Base-by-base conservation (phyloP, 53 echinoderm and acorn worm genomes). In the Echinometra lucunter region DNA sequence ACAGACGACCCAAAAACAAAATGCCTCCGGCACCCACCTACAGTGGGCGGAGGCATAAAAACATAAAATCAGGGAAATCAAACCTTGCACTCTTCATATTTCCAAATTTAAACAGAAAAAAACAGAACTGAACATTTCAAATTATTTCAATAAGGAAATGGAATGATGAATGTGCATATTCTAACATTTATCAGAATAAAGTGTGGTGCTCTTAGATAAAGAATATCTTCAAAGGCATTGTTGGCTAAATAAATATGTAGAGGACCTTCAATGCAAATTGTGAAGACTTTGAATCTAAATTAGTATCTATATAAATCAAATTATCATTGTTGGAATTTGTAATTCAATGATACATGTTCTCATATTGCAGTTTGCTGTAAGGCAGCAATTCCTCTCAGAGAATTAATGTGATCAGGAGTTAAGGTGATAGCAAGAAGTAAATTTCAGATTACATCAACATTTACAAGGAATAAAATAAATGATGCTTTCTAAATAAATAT, bases 91-190 rank as follows among this genome's bases (percentile, higher is more conserved):
- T 40, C 38, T 11, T 42, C 27, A 19, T 32, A 34, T 11, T 69
- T 15, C 11, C 34, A 69, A 69, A 69, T 2, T 16, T 6, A 42
- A 11, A 78, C 72, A 72, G 4, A 38, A 78, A 42, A 40, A 78
- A 42, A 42, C 40, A 47, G 47, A 85, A n/a, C 44, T 25, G 4
- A 74, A 4, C 44, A 11, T 47, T 30, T 85, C 0, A 85, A 49
- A 49, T 45, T 18, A 85, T 85, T 85, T 85, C 49, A 85, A 49
- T 38, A 81, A 21, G 28, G 49, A 85, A 85, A 49, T 85, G 85
- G 85, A 85, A 85, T 85, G 85, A 85, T 85, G 8, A 45, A 21
- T 85, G 47, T 85, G 85, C 53, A 85, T 85, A 53, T 85, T 85
- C 49, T 49, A 49, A n/a, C 53, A 78, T 16, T 78, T 19, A 72